These are phyloP conservation scores for Drosophila tristis DNA, from an alignment of 1,140 invertebrate genomes.

Conservation along the genomic window DNA sequence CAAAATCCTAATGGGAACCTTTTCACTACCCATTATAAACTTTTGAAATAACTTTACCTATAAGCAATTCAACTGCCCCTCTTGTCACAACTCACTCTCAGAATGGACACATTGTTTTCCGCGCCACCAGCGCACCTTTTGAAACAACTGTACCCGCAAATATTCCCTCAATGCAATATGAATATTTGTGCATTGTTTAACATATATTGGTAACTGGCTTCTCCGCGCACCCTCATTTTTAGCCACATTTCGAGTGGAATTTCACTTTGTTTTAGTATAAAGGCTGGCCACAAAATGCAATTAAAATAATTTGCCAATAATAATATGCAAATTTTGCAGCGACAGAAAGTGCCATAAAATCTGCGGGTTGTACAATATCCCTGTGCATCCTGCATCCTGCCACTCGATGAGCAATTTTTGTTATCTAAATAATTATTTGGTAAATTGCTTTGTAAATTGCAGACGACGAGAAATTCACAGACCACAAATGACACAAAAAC, in stretches of 20 bases:
- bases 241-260: slow-evolving; percentile 24
- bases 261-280: slow-evolving; percentile 31
- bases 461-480: slow-evolving; percentile 26
- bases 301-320: slow-evolving; percentile 69
- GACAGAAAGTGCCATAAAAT: slow-evolving; percentile 45
- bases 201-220: no score
- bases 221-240: background rate
- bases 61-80: no score
- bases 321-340: slow-evolving; percentile 57
- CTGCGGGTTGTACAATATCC: slow-evolving; percentile 2
- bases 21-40: no score
- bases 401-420: slow-evolving; percentile 37
- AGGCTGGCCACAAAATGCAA: slow-evolving; percentile 51
- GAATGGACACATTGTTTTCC: no score
- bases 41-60: no score
- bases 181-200: no score
- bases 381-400: background rate
- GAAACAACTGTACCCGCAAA: no score
- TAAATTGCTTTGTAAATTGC: slow-evolving; percentile 64
- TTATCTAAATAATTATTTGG: slow-evolving; percentile 72
- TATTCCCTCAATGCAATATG: no score
- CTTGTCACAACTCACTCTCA: no score
- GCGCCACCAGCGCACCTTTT: no score
- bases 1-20: no score
- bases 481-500: slow-evolving; percentile 28